Percentiles rank a stretch among this genome's conserved stretches.
phyloP scores from a whole-genome alignment of 1,140 invertebrate genomes.

The Panonychus citri region DNA sequence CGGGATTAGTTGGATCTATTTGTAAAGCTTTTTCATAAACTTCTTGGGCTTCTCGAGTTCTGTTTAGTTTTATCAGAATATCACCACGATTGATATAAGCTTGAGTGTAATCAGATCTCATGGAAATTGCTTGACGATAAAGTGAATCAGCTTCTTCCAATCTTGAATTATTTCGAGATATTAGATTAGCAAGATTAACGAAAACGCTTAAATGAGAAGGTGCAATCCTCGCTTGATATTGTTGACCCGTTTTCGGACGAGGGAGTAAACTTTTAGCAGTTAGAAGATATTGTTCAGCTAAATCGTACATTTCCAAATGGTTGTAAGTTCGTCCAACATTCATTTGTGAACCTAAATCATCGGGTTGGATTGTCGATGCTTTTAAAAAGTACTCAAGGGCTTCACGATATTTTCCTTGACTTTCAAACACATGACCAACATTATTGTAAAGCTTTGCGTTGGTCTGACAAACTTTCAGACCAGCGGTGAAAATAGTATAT shows the following conservation, averaged over 20 bases:
- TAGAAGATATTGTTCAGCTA: slow-evolving; percentile 67
- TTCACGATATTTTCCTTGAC: slow-evolving; percentile 51
- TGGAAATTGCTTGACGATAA: not conserved
- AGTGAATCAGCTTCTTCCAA: slow-evolving; percentile 22
- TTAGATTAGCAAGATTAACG: slow-evolving; percentile 24
- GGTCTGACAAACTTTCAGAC: slow-evolving; percentile 60
- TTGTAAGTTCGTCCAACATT: slow-evolving; percentile 87
- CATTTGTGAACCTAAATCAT: slow-evolving; percentile 46
- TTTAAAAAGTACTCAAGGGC: slow-evolving; percentile 75
- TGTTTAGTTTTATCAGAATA: slow-evolving; percentile 77
- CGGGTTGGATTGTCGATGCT: slow-evolving; percentile 25
- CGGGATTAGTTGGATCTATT: slow-evolving; percentile 81
- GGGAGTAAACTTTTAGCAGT: not conserved
- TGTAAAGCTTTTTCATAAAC: slow-evolving; percentile 77
- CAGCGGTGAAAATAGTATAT: slow-evolving; percentile 75
- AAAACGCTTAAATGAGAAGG: slow-evolving; percentile 40
- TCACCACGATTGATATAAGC: slow-evolving; percentile 65
- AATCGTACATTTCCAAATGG: slow-evolving; percentile 64
- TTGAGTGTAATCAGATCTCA: not conserved
- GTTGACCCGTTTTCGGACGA: slow-evolving; percentile 41
- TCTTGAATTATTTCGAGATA: slow-evolving; percentile 21
- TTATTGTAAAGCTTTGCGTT: slow-evolving; percentile 95
- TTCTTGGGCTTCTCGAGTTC: slow-evolving; percentile 77
- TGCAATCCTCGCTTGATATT: slow-evolving; percentile 79
- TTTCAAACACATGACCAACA: slow-evolving; percentile 80